Evolutionary conservation across 2,888 invertebrate genomes (phyloP).

Genomic region (Idaea straminata): DNA sequence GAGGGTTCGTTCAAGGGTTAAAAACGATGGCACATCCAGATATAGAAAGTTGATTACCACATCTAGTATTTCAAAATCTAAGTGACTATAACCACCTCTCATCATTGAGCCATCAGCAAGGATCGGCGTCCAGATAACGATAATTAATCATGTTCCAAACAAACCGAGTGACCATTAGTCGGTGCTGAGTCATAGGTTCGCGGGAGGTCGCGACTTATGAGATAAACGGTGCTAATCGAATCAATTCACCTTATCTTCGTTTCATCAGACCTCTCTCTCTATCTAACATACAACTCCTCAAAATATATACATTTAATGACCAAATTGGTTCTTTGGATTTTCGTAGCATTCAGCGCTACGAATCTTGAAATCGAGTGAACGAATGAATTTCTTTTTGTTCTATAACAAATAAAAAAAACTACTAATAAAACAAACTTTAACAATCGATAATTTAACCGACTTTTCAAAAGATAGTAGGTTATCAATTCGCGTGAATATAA

Average conservation of each 20-base stretch:
- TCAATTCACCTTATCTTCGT: not conserved
- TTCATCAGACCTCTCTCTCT: not conserved
- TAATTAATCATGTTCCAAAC: slow-evolving; percentile 67
- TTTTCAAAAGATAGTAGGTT: too few relatives aligned
- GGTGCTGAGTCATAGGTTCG: slow-evolving; percentile 63
- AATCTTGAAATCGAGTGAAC: too few relatives aligned
- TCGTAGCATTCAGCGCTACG: too few relatives aligned
- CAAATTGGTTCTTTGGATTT: too few relatives aligned
- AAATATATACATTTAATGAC: too few relatives aligned
- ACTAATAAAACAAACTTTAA: too few relatives aligned
- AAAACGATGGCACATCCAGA: not conserved
- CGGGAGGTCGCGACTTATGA: slow-evolving; percentile 52
- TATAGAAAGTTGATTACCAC: slow-evolving; percentile 14
- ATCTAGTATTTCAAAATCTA: slow-evolving; percentile 22
- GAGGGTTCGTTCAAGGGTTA: not conserved
- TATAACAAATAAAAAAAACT: too few relatives aligned
- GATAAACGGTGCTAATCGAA: slow-evolving; percentile 41
- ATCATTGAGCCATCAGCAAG: slow-evolving; percentile 69
- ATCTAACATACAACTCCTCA: not conserved
- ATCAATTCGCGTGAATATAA: too few relatives aligned
- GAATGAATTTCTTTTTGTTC: too few relatives aligned
- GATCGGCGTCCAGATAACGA: slow-evolving; percentile 62
- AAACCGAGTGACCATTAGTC: slow-evolving; percentile 69
- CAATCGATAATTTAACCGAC: too few relatives aligned
- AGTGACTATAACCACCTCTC: slow-evolving; percentile 45